Conservation (phyloP, 2,797 vertebrate genomes). For the Cottoperca gobio region DNA sequence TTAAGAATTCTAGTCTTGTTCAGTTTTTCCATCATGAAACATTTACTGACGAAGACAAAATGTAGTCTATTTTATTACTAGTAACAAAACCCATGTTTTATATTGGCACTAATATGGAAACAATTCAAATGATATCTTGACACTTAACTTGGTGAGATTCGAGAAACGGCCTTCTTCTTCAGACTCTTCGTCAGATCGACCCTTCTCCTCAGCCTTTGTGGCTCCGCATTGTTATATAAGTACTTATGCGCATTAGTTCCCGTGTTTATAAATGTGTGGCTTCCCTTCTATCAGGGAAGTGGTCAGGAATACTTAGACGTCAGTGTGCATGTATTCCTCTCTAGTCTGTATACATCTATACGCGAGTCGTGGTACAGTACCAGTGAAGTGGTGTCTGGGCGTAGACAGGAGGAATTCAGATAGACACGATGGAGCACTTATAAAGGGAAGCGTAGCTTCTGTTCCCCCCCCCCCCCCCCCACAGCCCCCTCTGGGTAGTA, state of each 20-base stretch:
- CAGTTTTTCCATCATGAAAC: neutral
- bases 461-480: constrained; percentile 19
- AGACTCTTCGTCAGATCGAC: constrained; percentile 4
- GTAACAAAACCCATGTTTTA: neutral
- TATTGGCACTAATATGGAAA: neutral
- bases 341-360: constrained; percentile 13
- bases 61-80: neutral
- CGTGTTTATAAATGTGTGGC: constrained; percentile 2
- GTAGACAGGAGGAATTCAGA: constrained; percentile 73
- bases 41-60: neutral
- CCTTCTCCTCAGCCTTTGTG: neutral
- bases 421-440: constrained; percentile 66
- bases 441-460: constrained; percentile 67
- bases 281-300: neutral
- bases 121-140: neutral
- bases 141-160: neutral
- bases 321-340: neutral
- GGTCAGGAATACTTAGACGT: neutral
- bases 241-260: constrained; percentile 9
- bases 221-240: constrained; percentile 5
- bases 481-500: constrained; percentile 57
- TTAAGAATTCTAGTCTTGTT: too few relatives aligned
- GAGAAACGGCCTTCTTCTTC: neutral
- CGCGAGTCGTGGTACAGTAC: neutral
- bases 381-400: constrained; percentile 43